Percentiles rank a stretch among this genome's conserved stretches.
phyloP scores from a whole-genome alignment of 2,797 vertebrate genomes.

The Halcyon leucocephala region DNA sequence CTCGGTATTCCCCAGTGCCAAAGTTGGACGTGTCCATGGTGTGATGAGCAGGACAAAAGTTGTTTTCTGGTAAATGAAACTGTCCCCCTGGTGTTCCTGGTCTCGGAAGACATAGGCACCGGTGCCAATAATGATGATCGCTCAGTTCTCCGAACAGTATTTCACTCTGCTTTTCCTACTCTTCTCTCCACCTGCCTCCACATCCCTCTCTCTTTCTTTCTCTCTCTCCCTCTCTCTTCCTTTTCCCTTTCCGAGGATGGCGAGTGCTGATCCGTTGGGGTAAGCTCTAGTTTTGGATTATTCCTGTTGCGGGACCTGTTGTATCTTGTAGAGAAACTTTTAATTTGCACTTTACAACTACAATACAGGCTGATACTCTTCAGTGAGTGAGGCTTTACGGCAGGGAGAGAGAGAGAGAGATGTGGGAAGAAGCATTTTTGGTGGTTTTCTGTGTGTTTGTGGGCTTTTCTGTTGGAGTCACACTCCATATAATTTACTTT shows the following conservation, averaged over 20 bases:
- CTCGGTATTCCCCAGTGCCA: conserved; percentile 6
- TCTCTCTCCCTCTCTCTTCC: conserved; percentile 48
- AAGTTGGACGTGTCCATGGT: conserved; percentile 12
- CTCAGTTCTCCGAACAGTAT: conserved; percentile 65
- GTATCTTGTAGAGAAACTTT: conserved; percentile 43
- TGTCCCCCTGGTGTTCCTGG: conserved; percentile 67
- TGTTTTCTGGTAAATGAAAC: conserved; percentile 31
- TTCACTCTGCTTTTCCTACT: conserved; percentile 77
- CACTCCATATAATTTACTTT: conserved; percentile 34
- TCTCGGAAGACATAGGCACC: conserved; percentile 51
- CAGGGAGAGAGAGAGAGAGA: conserved; percentile 56
- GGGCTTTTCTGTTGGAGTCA: conserved; percentile 12
- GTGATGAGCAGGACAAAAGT: conserved; percentile 44
- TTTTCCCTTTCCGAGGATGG: conserved; percentile 63
- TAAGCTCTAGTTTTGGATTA: conserved; percentile 72
- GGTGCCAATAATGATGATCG: conserved; percentile 44
- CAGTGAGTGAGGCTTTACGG: not conserved
- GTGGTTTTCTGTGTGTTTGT: conserved; percentile 25
- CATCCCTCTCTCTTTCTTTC: conserved; percentile 45
- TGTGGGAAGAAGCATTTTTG: conserved; percentile 64
- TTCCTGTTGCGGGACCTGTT: conserved; percentile 59
- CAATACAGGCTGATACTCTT: not conserved
- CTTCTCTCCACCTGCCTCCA: conserved; percentile 74
- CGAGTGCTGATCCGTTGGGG: conserved; percentile 70
- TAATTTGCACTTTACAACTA: conserved; percentile 25